Percentiles rank a stretch among this genome's conserved stretches.
phyloP scores from a whole-genome alignment of 35 echinoderm and acorn worm genomes.

The Apostichopus japonicus region DNA sequence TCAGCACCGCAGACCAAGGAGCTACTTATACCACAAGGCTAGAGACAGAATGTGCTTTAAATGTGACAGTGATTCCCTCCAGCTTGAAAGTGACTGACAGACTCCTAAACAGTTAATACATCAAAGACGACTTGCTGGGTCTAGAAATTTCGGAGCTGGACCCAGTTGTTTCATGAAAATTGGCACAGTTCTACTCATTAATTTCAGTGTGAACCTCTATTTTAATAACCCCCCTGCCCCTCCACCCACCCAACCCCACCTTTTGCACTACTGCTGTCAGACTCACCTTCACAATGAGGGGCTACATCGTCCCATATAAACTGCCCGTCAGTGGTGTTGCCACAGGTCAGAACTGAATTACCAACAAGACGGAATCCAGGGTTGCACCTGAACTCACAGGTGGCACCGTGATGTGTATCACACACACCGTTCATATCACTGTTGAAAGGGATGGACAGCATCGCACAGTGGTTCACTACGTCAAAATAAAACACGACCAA shows the following conservation, averaged over 20 bases:
- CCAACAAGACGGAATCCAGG: constrained; percentile 1
- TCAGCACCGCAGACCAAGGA: too few species aligned
- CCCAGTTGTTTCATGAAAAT: too few species aligned
- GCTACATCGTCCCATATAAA: background rate
- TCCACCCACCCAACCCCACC: background rate
- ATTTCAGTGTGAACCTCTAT: too few species aligned
- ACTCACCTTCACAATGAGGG: constrained; percentile 32
- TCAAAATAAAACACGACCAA: background rate
- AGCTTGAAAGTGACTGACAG: too few species aligned
- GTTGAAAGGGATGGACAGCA: constrained; percentile 19
- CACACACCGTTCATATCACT: background rate
- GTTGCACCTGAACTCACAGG: background rate
- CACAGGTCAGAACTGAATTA: background rate
- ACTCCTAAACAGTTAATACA: too few species aligned
- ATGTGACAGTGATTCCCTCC: too few species aligned
- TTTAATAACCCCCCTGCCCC: too few species aligned
- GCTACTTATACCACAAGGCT: too few species aligned
- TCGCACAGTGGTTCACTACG: constrained; percentile 24
- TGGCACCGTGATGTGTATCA: background rate
- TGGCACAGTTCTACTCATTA: background rate
- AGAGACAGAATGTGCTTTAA: too few species aligned
- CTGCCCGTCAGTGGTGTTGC: background rate
- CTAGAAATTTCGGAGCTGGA: too few species aligned
- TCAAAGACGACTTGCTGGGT: too few species aligned
- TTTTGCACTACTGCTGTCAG: too few species aligned